A percentile compares a stretch with the other conserved stretches of the same genome.
phyloP scores from a whole-genome alignment of 2,888 invertebrate genomes.

The Coenonympha arcania region DNA sequence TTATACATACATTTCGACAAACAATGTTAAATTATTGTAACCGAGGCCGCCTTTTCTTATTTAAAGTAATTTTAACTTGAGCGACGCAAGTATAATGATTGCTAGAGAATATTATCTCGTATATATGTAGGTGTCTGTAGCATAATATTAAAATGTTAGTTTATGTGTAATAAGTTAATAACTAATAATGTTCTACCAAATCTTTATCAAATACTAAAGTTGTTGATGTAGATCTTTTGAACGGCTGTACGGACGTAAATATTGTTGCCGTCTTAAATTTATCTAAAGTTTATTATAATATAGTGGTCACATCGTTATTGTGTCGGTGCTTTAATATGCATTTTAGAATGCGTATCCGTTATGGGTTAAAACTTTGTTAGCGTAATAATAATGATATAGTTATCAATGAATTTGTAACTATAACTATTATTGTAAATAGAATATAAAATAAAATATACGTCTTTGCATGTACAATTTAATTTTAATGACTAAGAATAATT shows the following conservation, averaged over 20 bases:
- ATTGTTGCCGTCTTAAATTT: background rate
- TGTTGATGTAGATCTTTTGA: slow-evolving; percentile 14
- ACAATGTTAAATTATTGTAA: slow-evolving; percentile 48
- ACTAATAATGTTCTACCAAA: slow-evolving; percentile 56
- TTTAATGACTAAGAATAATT: slow-evolving; percentile 17
- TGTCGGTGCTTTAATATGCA: slow-evolving; percentile 54
- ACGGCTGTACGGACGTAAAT: slow-evolving; percentile 4
- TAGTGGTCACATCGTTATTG: slow-evolving; percentile 6
- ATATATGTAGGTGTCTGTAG: slow-evolving; percentile 48
- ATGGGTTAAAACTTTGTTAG: slow-evolving; percentile 50
- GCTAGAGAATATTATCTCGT: slow-evolving; percentile 27
- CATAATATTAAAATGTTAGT: slow-evolving; percentile 38
- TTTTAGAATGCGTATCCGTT: slow-evolving; percentile 52
- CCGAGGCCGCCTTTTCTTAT: slow-evolving; percentile 68
- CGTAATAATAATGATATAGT: slow-evolving; percentile 30
- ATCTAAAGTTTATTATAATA: slow-evolving; percentile 3
- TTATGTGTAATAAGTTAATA: too few species aligned
- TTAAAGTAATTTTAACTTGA: slow-evolving; percentile 46
- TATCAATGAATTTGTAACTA: slow-evolving; percentile 36
- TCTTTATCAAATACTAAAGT: slow-evolving; percentile 38
- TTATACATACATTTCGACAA: too few species aligned
- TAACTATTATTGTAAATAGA: slow-evolving; percentile 40
- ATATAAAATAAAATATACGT: slow-evolving; percentile 55
- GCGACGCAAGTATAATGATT: background rate
- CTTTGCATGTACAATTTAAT: slow-evolving; percentile 40